Conservation (phyloP, 1,140 invertebrate species). For the Maniola jurtina region DNA sequence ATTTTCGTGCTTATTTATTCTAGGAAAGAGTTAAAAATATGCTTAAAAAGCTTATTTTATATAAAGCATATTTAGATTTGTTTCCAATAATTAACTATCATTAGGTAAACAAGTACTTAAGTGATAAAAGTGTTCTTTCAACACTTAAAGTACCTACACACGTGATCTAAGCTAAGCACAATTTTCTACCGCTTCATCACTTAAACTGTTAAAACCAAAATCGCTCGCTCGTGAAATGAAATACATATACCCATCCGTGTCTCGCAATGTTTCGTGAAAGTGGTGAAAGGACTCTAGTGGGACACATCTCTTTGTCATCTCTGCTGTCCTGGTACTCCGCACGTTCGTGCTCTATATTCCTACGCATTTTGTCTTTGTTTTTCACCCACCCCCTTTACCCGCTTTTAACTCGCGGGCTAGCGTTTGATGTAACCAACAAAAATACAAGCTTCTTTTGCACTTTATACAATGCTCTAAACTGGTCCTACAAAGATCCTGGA, state of each 20-base stretch:
- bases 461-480: background rate
- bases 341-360: slow-evolving; percentile 19
- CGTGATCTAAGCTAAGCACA: background rate
- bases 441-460: background rate
- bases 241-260: slow-evolving; percentile 9
- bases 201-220: slow-evolving; percentile 1
- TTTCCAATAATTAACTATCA: no score
- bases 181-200: background rate
- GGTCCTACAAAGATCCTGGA: background rate
- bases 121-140: no score
- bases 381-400: background rate
- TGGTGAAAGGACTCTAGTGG: slow-evolving; percentile 31
- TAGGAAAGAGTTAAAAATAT: no score
- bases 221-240: slow-evolving; percentile 1
- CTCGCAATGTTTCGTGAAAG: slow-evolving; percentile 20
- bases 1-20: no score
- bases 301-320: slow-evolving; percentile 38
- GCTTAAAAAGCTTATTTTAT: no score
- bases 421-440: background rate
- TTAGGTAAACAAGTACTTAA: no score
- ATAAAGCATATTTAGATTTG: no score
- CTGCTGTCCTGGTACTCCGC: slow-evolving; percentile 42
- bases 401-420: background rate
- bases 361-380: slow-evolving; percentile 20
- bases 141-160: no score